phyloP scores from a whole-genome alignment of 2,113 vertebrate species.

The Lasiurus cinereus region DNA sequence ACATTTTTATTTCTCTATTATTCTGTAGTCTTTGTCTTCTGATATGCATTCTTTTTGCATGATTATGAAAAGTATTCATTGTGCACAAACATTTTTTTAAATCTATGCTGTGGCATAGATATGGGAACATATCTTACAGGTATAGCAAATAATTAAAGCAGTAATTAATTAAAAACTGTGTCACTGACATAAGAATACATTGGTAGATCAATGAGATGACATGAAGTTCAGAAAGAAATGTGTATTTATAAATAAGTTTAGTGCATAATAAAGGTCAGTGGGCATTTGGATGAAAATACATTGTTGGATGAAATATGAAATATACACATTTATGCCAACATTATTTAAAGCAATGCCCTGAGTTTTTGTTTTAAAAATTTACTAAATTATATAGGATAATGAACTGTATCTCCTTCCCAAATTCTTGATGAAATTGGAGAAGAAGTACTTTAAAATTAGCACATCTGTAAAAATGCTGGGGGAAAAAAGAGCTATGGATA shows the following conservation, averaged over 20 bases:
- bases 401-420: slow-evolving; percentile 20
- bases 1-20: not conserved
- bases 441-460: slow-evolving; percentile 23
- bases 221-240: slow-evolving; percentile 4
- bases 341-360: not conserved
- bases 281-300: not conserved
- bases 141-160: not conserved
- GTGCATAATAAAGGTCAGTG: not conserved
- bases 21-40: not conserved
- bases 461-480: not conserved
- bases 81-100: not conserved
- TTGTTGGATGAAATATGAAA: not conserved
- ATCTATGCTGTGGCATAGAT: not conserved
- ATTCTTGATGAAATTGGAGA: slow-evolving; percentile 18
- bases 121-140: not conserved
- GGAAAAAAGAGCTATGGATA: not conserved
- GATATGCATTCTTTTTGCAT: not conserved
- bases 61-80: not conserved
- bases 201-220: not conserved
- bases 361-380: slow-evolving; percentile 20
- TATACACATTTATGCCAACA: not conserved
- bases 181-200: not conserved
- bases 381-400: not conserved
- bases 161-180: not conserved
- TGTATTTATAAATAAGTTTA: not conserved